These are phyloP conservation scores for Nipponacmea schrenckii DNA, from an alignment of 2,888 invertebrate genomes.

Conservation along the genomic window DNA sequence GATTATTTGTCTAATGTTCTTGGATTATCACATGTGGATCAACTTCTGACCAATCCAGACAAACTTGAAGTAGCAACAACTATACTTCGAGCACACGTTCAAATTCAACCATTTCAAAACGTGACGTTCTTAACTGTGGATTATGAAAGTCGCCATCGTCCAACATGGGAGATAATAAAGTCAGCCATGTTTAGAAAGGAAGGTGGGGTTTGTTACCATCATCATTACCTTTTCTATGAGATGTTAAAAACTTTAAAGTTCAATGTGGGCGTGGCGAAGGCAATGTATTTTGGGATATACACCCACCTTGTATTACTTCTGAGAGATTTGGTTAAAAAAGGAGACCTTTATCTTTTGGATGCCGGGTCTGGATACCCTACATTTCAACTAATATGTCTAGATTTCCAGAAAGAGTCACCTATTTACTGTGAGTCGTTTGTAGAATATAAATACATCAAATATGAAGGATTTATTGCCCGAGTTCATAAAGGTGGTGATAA, in stretches of 20 bases:
- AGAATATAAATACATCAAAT: constrained; percentile 35
- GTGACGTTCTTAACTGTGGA: constrained; percentile 24
- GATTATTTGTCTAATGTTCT: constrained; percentile 23
- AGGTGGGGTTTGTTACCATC: constrained; percentile 37
- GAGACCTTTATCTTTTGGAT: constrained; percentile 34
- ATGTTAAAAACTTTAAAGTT: constrained; percentile 31
- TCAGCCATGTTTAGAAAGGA: constrained; percentile 21
- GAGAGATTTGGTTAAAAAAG: constrained; percentile 29
- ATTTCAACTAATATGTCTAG: constrained; percentile 31
- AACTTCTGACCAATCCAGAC: constrained; percentile 13
- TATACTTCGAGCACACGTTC: constrained; percentile 20
- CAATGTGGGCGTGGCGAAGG: constrained; percentile 22
- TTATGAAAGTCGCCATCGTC: constrained; percentile 23
- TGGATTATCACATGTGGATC: constrained; percentile 20
- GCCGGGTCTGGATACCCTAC: constrained; percentile 36
- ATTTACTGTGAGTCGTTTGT: constrained; percentile 31
- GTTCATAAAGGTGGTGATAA: constrained; percentile 33
- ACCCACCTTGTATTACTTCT: constrained; percentile 33
- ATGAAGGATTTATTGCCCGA: constrained; percentile 29
- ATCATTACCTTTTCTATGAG: constrained; percentile 30
- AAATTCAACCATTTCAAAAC: constrained; percentile 32
- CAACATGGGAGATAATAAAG: constrained; percentile 29
- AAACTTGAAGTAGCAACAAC: constrained; percentile 25
- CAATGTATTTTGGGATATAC: constrained; percentile 24
- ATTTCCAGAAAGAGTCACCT: constrained; percentile 34